Percentiles rank a stretch among this genome's conserved stretches.
phyloP scores from a whole-genome alignment of 2,797 vertebrate species.

The Bradypodion pumilum region DNA sequence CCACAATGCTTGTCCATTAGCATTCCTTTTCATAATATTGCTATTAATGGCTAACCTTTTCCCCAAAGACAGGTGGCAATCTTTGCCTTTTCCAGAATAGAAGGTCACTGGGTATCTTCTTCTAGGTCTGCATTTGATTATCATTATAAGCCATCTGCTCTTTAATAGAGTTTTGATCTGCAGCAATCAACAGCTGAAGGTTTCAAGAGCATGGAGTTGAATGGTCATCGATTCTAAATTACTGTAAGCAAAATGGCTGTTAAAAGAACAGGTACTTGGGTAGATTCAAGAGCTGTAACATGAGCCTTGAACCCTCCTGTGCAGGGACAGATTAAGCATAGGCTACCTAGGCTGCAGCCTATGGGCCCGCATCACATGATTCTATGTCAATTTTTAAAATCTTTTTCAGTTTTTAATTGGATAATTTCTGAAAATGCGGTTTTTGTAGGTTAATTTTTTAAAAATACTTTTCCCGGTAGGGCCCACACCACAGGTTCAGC shows the following conservation, averaged over 20 bases:
- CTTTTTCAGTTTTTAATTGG: too few relatives aligned
- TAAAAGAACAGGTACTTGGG: background rate
- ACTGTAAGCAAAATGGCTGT: background rate
- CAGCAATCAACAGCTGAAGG: background rate
- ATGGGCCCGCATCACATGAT: too few relatives aligned
- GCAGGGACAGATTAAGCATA: too few relatives aligned
- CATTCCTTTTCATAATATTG: background rate
- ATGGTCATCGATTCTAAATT: conserved; percentile 9
- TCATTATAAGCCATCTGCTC: background rate
- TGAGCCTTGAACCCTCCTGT: background rate
- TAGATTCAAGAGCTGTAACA: background rate
- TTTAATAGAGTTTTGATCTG: background rate
- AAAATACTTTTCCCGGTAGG: too few relatives aligned
- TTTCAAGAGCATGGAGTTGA: background rate
- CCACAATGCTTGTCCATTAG: background rate
- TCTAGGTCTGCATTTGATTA: background rate
- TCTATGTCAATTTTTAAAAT: too few relatives aligned
- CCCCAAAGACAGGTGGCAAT: background rate
- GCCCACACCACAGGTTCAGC: too few relatives aligned
- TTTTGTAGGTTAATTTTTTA: too few relatives aligned
- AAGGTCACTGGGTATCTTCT: background rate
- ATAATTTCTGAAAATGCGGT: too few relatives aligned
- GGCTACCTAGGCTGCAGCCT: too few relatives aligned
- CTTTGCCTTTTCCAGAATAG: background rate
- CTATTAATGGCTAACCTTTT: background rate